phyloP scores from a whole-genome alignment of 1,140 invertebrate species.

The Cephus cinctus region DNA sequence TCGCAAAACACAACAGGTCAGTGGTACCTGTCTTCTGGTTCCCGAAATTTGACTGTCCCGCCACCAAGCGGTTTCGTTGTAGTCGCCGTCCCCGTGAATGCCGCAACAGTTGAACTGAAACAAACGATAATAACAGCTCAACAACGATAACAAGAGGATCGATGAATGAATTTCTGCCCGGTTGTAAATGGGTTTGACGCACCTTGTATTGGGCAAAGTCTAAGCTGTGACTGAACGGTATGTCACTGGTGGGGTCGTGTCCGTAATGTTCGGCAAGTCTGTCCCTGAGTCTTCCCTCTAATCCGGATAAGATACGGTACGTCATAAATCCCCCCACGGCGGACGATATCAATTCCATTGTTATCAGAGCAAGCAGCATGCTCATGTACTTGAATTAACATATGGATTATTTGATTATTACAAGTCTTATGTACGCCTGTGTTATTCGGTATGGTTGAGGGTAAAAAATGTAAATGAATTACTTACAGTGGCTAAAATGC shows the following conservation, averaged over 20 bases:
- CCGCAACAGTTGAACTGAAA: constrained; percentile 63
- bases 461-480: constrained; percentile 1
- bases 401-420: neutral
- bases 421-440: neutral
- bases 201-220: constrained; percentile 60
- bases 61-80: constrained; percentile 55
- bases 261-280: constrained; percentile 52
- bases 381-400: constrained; percentile 53
- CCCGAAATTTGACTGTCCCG: constrained; percentile 42
- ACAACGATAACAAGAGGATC: too few relatives aligned
- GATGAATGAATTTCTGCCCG: neutral
- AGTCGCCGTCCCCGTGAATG: constrained; percentile 54
- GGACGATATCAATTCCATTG: constrained; percentile 41
- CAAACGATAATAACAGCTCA: constrained; percentile 6
- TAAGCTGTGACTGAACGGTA: constrained; percentile 53
- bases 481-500: constrained; percentile 56
- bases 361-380: constrained; percentile 53
- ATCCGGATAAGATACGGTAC: constrained; percentile 44
- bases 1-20: constrained; percentile 55
- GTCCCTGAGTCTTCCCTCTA: constrained; percentile 45
- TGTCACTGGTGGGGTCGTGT: constrained; percentile 39
- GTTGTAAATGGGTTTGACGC: neutral
- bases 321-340: constrained; percentile 40
- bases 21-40: constrained; percentile 43
- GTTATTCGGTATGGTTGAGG: neutral